Evolutionary conservation across 2,797 vertebrate species (phyloP).

Genomic region (Sarcoramphus papa): DNA sequence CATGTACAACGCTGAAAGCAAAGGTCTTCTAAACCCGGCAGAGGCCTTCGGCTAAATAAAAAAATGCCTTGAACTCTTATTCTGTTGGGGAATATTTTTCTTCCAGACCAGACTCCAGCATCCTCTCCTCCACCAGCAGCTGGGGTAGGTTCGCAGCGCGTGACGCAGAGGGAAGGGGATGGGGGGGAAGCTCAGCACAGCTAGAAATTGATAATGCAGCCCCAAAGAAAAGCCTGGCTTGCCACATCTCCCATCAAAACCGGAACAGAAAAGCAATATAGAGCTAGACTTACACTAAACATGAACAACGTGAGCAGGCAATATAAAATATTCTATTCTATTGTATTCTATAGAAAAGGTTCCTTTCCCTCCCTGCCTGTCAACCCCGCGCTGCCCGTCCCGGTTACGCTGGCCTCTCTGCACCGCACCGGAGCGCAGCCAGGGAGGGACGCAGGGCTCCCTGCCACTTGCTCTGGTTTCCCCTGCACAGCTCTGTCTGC

Average conservation of each 20-base stretch:
- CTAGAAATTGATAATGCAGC: neutral
- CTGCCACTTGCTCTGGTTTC: accelerated
- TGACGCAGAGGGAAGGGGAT: neutral
- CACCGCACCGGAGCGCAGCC: too few species aligned
- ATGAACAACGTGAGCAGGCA: neutral
- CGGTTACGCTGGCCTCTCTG: accelerated
- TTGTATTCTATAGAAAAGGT: neutral
- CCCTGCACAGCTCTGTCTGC: neutral
- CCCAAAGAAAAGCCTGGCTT: neutral
- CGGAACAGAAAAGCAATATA: neutral
- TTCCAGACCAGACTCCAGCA: neutral
- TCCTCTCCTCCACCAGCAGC: accelerated
- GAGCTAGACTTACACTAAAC: neutral
- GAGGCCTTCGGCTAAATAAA: neutral
- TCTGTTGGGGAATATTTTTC: neutral
- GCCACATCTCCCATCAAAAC: neutral
- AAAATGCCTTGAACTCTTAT: neutral
- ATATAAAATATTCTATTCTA: neutral
- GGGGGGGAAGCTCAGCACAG: neutral
- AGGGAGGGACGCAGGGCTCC: neutral
- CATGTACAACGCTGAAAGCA: neutral
- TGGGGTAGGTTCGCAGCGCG: too few species aligned
- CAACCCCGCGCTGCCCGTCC: accelerated
- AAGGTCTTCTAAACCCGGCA: neutral
- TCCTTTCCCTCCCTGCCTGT: neutral